These are phyloP conservation scores for Gobio gobio DNA, from an alignment of 2,113 vertebrate species.

Conservation along the genomic window DNA sequence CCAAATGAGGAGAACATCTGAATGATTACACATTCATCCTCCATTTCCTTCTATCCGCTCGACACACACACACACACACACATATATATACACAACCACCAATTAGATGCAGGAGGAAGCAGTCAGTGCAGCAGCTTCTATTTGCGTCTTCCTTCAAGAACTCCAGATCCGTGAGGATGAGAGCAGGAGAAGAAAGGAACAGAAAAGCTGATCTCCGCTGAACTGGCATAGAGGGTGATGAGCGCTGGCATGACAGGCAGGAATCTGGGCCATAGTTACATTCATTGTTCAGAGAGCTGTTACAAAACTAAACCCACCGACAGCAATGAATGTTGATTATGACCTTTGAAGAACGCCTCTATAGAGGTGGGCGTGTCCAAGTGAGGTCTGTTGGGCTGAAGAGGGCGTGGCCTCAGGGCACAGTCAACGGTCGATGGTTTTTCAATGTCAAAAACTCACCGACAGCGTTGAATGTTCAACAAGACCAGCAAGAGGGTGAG, in stretches of 20 bases:
- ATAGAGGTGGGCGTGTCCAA: not conserved
- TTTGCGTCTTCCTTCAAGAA: slow-evolving; percentile 73
- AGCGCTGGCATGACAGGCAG: slow-evolving; percentile 23
- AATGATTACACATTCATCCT: slow-evolving; percentile 82
- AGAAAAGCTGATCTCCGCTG: slow-evolving; percentile 31
- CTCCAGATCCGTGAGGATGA: slow-evolving; percentile 54
- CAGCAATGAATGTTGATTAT: slow-evolving; percentile 99
- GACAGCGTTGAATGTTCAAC: slow-evolving; percentile 98
- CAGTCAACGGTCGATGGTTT: slow-evolving; percentile 99
- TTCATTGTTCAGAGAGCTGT: slow-evolving; percentile 99
- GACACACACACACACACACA: slow-evolving; percentile 53
- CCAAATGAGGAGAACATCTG: slow-evolving; percentile 77
- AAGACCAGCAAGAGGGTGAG: slow-evolving; percentile 72
- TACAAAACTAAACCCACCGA: slow-evolving; percentile 98
- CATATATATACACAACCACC: slow-evolving; percentile 70
- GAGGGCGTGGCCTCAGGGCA: slow-evolving; percentile 83
- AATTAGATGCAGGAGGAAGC: slow-evolving; percentile 77
- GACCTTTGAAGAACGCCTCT: slow-evolving; percentile 81
- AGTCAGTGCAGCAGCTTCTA: slow-evolving; percentile 73
- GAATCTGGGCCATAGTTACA: slow-evolving; percentile 97
- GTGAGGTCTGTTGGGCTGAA: slow-evolving; percentile 57
- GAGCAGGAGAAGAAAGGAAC: slow-evolving; percentile 62
- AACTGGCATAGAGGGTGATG: not conserved
- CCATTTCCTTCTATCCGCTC: slow-evolving; percentile 76
- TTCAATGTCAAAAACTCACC: slow-evolving; percentile 92